Evolutionary conservation across 2,888 invertebrate genomes (phyloP), one percentile per base, ranked within the genome.

Genomic region (Venusia cambrica): DNA sequence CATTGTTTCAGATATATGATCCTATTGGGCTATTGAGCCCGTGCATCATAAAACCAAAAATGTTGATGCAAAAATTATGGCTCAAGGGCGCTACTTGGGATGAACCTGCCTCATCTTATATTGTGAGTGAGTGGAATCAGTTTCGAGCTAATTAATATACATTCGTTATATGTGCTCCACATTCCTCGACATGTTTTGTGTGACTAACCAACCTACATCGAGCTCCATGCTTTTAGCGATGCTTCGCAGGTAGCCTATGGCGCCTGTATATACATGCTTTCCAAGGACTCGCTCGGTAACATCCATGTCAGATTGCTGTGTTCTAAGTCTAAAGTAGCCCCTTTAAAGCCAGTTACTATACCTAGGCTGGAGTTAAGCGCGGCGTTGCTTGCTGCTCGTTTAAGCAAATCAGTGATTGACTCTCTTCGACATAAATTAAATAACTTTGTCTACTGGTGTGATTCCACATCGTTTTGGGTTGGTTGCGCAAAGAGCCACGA

Each of bases 361-460:
- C 51, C 54, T 1, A 32, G 49, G 0, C 28, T 49, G 4, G 58
- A 58, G 24, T 24, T 58, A 3, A 43, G 40, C 8, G 52, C 29
- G 3, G 46, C 49, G 0, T 8, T 49, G 2, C 27, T 51, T 2
- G 46, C 32, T 3, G 41, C 45, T 2, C 13, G 14, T 9, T 8
- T 38, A 11, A 17, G 21, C 13, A 7, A 5, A 10, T 10, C 21
- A 11, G 18, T 19, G 3, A 19, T 5, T n/a, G 8, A 26, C 8
- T 10, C 31, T 22, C 7, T 20, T n/a, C 3, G 20, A 14, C 10
- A 4, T 11, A 1, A 19, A n/a, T 5, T 13, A 5, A 15, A 8
- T 6, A 6, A 20, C n/a, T 10, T 21, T 4, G 6, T 37, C 0
- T 24, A 41, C 21, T 48, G 45, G 48, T 28, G 28, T 9, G 48